Conservation (phyloP, 2,797 vertebrate genomes). For the Octomys mimax region DNA sequence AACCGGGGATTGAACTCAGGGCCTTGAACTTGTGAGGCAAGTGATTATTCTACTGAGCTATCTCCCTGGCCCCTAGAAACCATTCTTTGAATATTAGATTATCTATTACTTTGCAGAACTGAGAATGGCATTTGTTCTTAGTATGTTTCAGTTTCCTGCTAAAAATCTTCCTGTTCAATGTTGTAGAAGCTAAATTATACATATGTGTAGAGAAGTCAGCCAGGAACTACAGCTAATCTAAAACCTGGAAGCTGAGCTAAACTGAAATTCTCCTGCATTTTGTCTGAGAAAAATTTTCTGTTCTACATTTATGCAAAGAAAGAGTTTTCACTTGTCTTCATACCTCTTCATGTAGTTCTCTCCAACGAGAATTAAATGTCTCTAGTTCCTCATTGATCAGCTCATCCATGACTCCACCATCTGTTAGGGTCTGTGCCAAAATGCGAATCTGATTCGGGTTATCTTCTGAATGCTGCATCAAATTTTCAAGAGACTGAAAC, state of each 20-base stretch:
- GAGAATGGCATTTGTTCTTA: background rate
- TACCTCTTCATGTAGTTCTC: conserved; percentile 96
- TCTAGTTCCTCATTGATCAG: conserved; percentile 97
- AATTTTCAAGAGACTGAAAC: conserved; percentile 92
- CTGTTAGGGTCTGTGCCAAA: conserved; percentile 97
- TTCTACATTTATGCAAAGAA: conserved; percentile 10
- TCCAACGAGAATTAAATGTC: conserved; percentile 96
- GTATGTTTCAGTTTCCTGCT: background rate
- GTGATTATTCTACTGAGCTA: too few relatives aligned
- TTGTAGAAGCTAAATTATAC: background rate
- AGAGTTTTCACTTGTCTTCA: conserved; percentile 44
- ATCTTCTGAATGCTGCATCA: conserved; percentile 96
- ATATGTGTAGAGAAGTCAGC: background rate
- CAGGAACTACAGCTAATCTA: background rate
- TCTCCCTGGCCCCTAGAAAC: background rate
- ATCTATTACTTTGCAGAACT: background rate
- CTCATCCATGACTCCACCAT: conserved; percentile 98
- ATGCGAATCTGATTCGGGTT: conserved; percentile 98
- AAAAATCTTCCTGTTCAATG: background rate
- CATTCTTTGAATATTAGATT: background rate
- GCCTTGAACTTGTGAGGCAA: too few relatives aligned
- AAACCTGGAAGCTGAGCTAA: conserved; percentile 18
- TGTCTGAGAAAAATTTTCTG: background rate
- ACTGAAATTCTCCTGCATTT: conserved; percentile 20
- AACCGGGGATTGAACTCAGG: too few relatives aligned